phyloP scores from a whole-genome alignment of 2,797 vertebrate genomes.

The Lates japonicus region DNA sequence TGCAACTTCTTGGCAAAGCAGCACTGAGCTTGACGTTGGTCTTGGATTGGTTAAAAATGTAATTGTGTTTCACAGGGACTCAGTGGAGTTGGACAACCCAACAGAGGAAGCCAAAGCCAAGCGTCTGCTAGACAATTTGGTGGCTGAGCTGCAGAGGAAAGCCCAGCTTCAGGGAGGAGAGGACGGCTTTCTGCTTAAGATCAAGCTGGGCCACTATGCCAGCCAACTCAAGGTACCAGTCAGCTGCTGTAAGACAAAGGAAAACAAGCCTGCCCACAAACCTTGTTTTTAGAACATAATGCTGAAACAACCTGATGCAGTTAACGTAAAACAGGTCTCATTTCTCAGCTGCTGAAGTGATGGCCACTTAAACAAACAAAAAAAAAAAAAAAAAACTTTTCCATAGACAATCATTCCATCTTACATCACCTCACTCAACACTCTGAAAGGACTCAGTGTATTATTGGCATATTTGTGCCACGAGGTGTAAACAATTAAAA shows the following conservation, averaged over 20 bases:
- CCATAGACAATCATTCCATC: background rate
- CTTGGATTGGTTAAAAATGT: background rate
- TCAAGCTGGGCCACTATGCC: conserved; percentile 95
- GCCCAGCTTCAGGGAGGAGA: conserved; percentile 94
- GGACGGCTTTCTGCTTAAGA: conserved; percentile 94
- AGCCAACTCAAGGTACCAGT: conserved; percentile 90
- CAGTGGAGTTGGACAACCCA: conserved; percentile 94
- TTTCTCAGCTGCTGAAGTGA: background rate
- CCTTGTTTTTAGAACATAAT: background rate
- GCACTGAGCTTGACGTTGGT: background rate
- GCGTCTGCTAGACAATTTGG: conserved; percentile 91
- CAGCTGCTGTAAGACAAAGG: background rate
- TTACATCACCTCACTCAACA: background rate
- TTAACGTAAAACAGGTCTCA: background rate
- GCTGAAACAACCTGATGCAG: background rate
- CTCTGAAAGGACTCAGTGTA: too few relatives aligned
- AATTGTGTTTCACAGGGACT: conserved; percentile 87
- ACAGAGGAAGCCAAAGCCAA: conserved; percentile 95
- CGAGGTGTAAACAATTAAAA: too few relatives aligned
- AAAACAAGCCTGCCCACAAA: background rate
- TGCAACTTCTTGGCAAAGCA: background rate
- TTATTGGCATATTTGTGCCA: too few relatives aligned
- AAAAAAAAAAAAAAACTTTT: background rate
- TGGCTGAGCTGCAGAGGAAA: conserved; percentile 91
- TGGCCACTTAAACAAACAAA: background rate